Conservation (phyloP, 2,797 vertebrate genomes). For the Scolopax rusticola region DNA sequence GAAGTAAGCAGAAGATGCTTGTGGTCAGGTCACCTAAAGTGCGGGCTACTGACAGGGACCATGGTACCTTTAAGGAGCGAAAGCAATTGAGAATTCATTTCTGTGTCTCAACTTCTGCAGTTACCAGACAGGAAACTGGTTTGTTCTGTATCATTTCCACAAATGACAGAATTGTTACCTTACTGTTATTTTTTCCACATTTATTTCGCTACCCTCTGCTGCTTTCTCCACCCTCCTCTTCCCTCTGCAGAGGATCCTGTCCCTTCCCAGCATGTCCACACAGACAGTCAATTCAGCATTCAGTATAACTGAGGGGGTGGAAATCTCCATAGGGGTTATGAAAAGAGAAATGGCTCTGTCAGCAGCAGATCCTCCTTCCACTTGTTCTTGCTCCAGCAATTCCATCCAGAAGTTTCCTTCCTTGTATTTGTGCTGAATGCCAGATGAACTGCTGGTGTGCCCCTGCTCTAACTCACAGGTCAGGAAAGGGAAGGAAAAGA, state of each 20-base stretch:
- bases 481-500: background rate
- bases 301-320: background rate
- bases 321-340: slow-evolving; percentile 12
- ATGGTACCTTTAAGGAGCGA: background rate
- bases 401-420: background rate
- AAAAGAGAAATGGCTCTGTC: background rate
- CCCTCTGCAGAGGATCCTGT: background rate
- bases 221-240: background rate
- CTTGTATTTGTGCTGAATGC: background rate
- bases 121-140: background rate
- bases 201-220: background rate
- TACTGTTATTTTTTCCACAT: background rate
- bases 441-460: background rate
- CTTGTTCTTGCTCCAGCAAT: background rate
- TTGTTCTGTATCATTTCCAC: background rate
- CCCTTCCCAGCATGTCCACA: slow-evolving; percentile 12
- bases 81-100: background rate
- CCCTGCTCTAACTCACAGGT: background rate
- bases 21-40: background rate
- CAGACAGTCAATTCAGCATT: background rate
- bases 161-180: background rate
- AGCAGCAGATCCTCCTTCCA: slow-evolving; percentile 8
- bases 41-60: background rate
- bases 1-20: background rate
- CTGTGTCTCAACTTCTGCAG: background rate